These are phyloP conservation scores for Beris morrisii DNA, from an alignment of 2,888 invertebrate species.

Conservation along the genomic window DNA sequence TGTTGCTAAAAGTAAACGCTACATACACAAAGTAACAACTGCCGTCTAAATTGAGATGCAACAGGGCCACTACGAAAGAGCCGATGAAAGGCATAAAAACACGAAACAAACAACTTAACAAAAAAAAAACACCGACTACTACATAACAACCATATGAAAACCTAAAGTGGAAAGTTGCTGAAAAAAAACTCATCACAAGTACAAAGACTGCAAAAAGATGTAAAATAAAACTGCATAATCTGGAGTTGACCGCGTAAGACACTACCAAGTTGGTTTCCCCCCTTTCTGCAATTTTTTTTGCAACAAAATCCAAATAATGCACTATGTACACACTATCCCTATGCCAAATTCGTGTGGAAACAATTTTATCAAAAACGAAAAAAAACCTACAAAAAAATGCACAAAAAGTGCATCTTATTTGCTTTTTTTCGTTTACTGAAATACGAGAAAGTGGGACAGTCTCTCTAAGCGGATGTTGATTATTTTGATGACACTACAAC, in stretches of 20 bases:
- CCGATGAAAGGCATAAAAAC: background rate
- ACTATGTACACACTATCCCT: too few relatives aligned
- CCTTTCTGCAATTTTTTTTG: too few relatives aligned
- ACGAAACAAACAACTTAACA: background rate
- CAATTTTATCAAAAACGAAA: too few relatives aligned
- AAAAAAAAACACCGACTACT: background rate
- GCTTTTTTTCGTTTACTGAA: background rate
- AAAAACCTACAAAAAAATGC: background rate
- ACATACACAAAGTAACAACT: background rate
- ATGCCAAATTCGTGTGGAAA: too few relatives aligned
- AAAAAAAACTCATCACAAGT: too few relatives aligned
- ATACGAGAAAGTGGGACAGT: conserved; percentile 12
- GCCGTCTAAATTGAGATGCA: conserved; percentile 5
- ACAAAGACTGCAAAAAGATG: background rate
- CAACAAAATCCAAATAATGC: too few relatives aligned
- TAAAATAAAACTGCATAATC: conserved; percentile 5
- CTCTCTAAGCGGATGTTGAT: conserved; percentile 11
- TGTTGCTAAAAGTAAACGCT: conserved; percentile 19
- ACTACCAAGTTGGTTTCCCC: too few relatives aligned
- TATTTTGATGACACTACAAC: background rate
- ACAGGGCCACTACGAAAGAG: conserved; percentile 3
- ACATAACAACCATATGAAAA: too few relatives aligned
- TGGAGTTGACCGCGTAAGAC: too few relatives aligned
- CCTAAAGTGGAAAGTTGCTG: too few relatives aligned
- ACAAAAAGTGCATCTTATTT: conserved; percentile 13